Percentiles rank a stretch among this genome's conserved stretches.
Conservation (phyloP, 2,113 vertebrate species). For the Scalopus aquaticus region DNA sequence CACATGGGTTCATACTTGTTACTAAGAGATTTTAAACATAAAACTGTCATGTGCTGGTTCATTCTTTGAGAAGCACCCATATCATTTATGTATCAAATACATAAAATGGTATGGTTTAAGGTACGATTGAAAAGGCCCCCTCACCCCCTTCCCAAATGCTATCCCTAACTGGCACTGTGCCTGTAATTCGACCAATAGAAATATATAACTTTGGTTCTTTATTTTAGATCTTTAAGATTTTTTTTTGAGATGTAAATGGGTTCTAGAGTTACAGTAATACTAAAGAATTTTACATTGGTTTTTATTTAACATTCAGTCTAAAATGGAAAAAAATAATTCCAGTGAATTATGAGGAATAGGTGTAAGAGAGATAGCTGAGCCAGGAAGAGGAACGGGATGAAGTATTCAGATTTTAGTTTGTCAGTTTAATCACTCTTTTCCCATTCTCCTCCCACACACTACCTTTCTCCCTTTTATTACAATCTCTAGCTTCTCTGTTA, state of each 20-base stretch:
- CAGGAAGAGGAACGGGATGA: background rate
- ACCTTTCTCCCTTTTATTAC: background rate
- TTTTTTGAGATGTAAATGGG: background rate
- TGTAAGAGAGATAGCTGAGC: background rate
- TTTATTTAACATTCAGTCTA: conserved; percentile 18
- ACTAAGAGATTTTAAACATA: background rate
- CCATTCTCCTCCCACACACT: background rate
- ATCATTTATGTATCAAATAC: background rate
- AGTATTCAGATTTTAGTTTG: conserved; percentile 16
- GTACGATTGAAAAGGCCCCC: background rate
- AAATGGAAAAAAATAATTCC: background rate
- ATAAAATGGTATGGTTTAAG: background rate
- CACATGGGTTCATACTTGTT: background rate
- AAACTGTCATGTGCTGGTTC: background rate
- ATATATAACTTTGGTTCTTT: background rate
- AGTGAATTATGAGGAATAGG: background rate
- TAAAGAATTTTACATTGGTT: conserved; percentile 30
- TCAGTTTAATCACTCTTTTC: background rate
- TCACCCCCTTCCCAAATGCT: background rate
- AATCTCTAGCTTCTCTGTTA: conserved; percentile 11
- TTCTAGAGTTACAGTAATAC: background rate
- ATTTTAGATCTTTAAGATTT: background rate
- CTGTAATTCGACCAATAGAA: background rate
- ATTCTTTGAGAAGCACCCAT: background rate
- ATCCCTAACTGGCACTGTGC: background rate